Conservation (phyloP, 2,113 vertebrate species). For the Rousettus leschenaultii region DNA sequence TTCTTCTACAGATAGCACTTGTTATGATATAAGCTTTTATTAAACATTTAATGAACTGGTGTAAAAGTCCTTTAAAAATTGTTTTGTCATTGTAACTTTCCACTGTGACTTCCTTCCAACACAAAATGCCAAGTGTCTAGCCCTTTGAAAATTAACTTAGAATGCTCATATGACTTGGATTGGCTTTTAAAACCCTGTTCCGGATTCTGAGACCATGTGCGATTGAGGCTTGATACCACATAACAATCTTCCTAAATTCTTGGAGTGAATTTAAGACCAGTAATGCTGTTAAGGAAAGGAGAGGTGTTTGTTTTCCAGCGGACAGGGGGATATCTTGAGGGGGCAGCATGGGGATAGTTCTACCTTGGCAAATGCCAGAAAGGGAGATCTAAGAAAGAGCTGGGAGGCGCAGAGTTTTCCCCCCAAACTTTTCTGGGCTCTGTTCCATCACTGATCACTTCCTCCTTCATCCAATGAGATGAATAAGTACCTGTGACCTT, state of each 20-base stretch:
- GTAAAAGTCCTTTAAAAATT: neutral
- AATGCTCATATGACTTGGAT: neutral
- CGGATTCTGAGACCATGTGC: neutral
- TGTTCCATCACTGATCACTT: neutral
- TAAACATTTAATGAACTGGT: neutral
- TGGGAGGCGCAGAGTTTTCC: neutral
- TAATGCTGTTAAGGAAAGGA: neutral
- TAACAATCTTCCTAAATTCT: neutral
- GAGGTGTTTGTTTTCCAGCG: neutral
- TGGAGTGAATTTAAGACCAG: neutral
- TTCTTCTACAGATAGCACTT: neutral
- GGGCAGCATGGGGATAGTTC: accelerated
- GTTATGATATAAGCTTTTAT: neutral
- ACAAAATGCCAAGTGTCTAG: neutral
- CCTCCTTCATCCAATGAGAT: too few species aligned
- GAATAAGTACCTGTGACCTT: neutral
- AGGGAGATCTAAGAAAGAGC: neutral
- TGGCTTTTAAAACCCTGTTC: neutral
- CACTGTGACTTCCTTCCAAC: neutral
- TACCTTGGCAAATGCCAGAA: neutral
- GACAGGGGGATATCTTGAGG: accelerated
- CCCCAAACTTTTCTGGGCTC: neutral
- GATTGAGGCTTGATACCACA: neutral
- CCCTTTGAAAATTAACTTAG: neutral
- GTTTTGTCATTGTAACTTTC: neutral